Conservation (phyloP, 1,140 invertebrate genomes). For the Phenacoccus solenopsis region DNA sequence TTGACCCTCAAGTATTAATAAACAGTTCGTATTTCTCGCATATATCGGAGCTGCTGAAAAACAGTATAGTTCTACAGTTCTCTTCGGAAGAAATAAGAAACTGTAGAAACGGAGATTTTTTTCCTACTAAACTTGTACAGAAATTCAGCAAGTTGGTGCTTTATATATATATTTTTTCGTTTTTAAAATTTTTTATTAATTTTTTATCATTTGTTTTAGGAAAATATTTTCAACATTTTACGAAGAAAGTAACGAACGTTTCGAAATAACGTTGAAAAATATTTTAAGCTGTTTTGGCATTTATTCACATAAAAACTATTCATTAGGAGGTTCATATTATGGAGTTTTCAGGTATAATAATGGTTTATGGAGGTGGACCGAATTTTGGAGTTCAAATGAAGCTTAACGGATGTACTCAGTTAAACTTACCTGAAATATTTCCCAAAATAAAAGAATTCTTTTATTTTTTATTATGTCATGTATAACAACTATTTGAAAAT, state of each 20-base stretch:
- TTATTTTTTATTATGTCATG: no score
- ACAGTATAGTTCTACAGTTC: background rate
- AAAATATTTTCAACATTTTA: background rate
- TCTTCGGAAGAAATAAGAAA: background rate
- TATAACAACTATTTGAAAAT: no score
- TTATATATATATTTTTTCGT: background rate
- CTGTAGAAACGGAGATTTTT: background rate
- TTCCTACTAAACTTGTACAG: background rate
- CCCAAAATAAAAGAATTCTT: no score
- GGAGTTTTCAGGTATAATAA: conserved; percentile 4
- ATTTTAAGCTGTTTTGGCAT: background rate
- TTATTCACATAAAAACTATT: background rate
- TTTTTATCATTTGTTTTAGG: background rate
- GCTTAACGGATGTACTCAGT: no score
- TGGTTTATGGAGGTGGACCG: no score
- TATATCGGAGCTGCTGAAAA: background rate
- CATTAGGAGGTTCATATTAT: conserved; percentile 4
- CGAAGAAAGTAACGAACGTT: background rate
- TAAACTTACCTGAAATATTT: no score
- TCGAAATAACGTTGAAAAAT: background rate
- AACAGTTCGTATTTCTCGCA: background rate
- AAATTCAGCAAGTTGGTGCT: background rate
- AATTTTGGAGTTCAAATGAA: no score
- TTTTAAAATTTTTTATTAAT: background rate
- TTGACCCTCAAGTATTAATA: background rate